Base-by-base conservation (phyloP, 2,888 invertebrate genomes). In the Watsonalla binaria region DNA sequence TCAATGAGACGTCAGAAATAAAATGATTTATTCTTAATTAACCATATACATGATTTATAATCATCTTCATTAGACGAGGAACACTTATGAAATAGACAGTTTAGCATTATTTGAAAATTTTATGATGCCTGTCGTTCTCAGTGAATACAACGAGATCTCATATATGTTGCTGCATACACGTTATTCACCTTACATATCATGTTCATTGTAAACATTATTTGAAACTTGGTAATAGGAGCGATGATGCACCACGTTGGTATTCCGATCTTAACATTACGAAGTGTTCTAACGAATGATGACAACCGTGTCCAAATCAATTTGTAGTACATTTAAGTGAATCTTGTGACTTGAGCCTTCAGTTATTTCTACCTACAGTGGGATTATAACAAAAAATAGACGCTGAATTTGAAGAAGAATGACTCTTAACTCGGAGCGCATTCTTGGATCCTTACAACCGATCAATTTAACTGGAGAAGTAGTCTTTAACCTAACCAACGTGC, bases 271-370 rank as follows among this genome's bases (percentile, higher is more conserved):
- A 49, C 49, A 8, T 13, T 13, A 8, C 13, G 48, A 49, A 35
- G 37, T 37, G 37, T 37, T 37, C 49, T 49, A 49, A 49, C 37
- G 39, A 49, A 49, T 49, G 39, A 6, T 49, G 49, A 39, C 49
- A 49, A 37, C 49, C 39, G 37, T 37, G 14, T 49, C 11, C 8
- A 49, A 49, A 49, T 49, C 37, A 35, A 49, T 49, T 15, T 15
- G 33, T 49, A 11, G 42, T 11, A 5, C 8, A 8, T 42, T 24
- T 24, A 42, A 11, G 42, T 49, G 49, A 49, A 37, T 49, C 37
- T 14, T 13, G 14, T 37, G 37, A 42, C 42, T 42, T 5, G 47
- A 47, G 47, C 2, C 47, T 47, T 47, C 5, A 47, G 24, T 24
- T n/a, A n/a, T n/a, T n/a, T 24, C 24, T 24, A 24, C 24, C 24